phyloP scores from a whole-genome alignment of 2,797 vertebrate genomes.

The Darevskia mixta region DNA sequence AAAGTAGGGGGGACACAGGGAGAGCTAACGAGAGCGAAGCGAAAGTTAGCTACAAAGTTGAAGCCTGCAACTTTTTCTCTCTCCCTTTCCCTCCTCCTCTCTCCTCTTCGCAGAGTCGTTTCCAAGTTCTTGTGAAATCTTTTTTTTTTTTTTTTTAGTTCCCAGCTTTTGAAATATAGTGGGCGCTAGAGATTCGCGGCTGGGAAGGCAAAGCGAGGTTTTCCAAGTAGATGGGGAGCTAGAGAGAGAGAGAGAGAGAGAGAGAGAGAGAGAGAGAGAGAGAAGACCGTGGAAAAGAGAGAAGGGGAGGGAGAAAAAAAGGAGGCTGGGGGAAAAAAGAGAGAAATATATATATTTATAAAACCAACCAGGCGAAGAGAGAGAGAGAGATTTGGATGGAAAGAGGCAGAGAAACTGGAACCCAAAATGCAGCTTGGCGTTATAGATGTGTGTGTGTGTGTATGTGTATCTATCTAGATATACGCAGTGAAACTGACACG shows the following conservation, averaged over 20 bases:
- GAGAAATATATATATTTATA: too few species aligned
- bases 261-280: slow-evolving; percentile 20
- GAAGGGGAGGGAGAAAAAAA: slow-evolving; percentile 45
- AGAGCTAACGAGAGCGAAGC: slow-evolving; percentile 69
- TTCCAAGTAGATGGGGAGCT: slow-evolving; percentile 31
- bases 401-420: neutral
- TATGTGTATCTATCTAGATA: neutral
- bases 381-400: neutral
- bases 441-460: neutral
- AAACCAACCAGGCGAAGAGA: neutral
- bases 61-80: slow-evolving; percentile 85
- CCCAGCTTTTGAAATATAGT: slow-evolving; percentile 94
- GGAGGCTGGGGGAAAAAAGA: too few species aligned
- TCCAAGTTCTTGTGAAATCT: slow-evolving; percentile 90
- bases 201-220: slow-evolving; percentile 70
- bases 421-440: neutral
- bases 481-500: neutral
- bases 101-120: slow-evolving; percentile 71
- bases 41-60: slow-evolving; percentile 90
- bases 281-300: slow-evolving; percentile 43
- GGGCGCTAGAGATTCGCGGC: slow-evolving; percentile 94
- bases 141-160: slow-evolving; percentile 72
- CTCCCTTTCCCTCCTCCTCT: slow-evolving; percentile 47
- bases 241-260: slow-evolving; percentile 60
- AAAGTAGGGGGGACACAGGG: slow-evolving; percentile 64